Percentiles rank a stretch among this genome's conserved stretches.
Evolutionary conservation across 2,113 vertebrate genomes (phyloP).

Genomic region (Scytalopus superciliaris): DNA sequence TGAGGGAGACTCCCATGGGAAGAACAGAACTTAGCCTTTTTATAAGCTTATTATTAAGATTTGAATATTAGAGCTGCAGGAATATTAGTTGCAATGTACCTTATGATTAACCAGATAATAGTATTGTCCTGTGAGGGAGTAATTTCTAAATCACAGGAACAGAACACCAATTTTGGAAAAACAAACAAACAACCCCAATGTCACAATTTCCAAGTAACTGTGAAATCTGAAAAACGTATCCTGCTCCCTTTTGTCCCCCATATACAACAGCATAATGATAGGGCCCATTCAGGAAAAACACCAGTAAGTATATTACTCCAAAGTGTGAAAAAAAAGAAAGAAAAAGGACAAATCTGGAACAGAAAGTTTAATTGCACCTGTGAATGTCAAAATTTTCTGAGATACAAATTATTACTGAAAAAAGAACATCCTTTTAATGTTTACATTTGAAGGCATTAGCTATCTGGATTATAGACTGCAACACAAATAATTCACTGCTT

Average conservation of each 20-base stretch:
- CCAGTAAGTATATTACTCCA: neutral
- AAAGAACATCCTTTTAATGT: neutral
- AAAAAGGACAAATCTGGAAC: neutral
- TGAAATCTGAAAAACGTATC: neutral
- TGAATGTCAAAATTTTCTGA: neutral
- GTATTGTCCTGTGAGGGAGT: neutral
- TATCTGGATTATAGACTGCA: neutral
- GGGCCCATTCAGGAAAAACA: neutral
- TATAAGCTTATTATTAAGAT: neutral
- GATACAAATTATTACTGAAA: neutral
- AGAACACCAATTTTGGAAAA: neutral
- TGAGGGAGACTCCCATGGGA: neutral
- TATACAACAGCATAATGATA: neutral
- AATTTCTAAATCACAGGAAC: neutral
- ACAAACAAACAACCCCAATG: neutral
- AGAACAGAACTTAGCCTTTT: neutral
- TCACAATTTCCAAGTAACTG: neutral
- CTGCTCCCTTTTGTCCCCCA: neutral
- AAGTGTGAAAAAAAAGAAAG: neutral
- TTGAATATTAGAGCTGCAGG: neutral
- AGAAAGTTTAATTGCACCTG: neutral
- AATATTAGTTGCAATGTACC: neutral
- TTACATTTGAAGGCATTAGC: neutral
- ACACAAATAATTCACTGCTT: neutral
- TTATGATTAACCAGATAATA: neutral